Percentiles rank a stretch among this genome's conserved stretches.
phyloP scores from a whole-genome alignment of 2,797 vertebrate genomes.

The Tokudaia tokunoshimensis region DNA sequence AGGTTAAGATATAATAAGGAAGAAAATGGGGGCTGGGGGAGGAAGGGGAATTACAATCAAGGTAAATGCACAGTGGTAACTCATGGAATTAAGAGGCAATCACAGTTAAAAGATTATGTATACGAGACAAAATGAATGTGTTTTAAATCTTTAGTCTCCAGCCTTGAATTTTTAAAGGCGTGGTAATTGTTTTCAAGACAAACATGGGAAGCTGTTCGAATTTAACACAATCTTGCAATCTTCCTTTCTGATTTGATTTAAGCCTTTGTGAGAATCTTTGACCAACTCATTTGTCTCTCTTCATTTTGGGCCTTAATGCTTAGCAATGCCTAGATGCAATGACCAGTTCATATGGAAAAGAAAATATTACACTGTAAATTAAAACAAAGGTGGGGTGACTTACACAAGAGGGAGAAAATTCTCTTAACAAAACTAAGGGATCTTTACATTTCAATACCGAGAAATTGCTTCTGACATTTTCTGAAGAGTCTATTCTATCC shows the following conservation, averaged over 20 bases:
- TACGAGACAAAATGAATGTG: slow-evolving; percentile 18
- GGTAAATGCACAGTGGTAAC: slow-evolving; percentile 20
- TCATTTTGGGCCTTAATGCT: slow-evolving; percentile 54
- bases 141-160: slow-evolving; percentile 64
- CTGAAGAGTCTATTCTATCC: background rate
- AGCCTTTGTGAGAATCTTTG: slow-evolving; percentile 68
- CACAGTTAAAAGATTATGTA: slow-evolving; percentile 28
- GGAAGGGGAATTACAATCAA: background rate
- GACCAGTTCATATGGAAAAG: slow-evolving; percentile 33
- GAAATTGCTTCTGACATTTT: background rate
- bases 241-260: slow-evolving; percentile 71
- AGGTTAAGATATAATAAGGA: slow-evolving; percentile 55
- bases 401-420: background rate
- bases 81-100: slow-evolving; percentile 45
- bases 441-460: slow-evolving; percentile 36
- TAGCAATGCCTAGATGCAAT: slow-evolving; percentile 69
- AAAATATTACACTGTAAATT: slow-evolving; percentile 32
- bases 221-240: slow-evolving; percentile 42
- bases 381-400: slow-evolving; percentile 16
- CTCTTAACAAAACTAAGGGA: background rate
- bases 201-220: slow-evolving; percentile 65
- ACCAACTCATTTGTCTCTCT: slow-evolving; percentile 74
- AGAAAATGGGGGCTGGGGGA: background rate
- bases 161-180: slow-evolving; percentile 80
- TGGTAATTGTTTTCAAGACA: slow-evolving; percentile 73